These are phyloP conservation scores for Cyrtodaria siliqua DNA, from an alignment of 2,888 invertebrate genomes.

Conservation along the genomic window DNA sequence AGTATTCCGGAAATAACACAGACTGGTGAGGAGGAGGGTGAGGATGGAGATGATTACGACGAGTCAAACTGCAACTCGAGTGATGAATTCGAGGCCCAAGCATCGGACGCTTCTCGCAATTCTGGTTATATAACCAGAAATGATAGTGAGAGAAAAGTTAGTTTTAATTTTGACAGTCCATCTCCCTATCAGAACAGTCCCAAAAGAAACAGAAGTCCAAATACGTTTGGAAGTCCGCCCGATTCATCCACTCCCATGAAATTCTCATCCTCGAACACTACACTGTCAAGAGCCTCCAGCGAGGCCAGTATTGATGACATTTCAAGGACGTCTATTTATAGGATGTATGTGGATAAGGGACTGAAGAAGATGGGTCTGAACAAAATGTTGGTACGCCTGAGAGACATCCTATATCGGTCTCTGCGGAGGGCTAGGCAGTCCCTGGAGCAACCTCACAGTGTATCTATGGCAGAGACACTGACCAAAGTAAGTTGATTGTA, in stretches of 20 bases:
- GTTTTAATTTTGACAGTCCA: constrained; percentile 48
- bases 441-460: constrained; percentile 73
- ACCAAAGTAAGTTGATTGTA: constrained; percentile 9
- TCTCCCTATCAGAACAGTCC: constrained; percentile 45
- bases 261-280: constrained; percentile 49
- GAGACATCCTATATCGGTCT: constrained; percentile 86
- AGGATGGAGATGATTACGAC: constrained; percentile 29
- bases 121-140: background rate
- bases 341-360: constrained; percentile 94
- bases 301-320: constrained; percentile 80
- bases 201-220: constrained; percentile 68
- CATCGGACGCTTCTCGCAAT: background rate
- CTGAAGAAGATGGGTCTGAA: constrained; percentile 93
- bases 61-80: too few species aligned
- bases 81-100: constrained; percentile 2
- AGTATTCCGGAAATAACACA: constrained; percentile 74
- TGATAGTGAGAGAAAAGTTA: constrained; percentile 50
- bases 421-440: constrained; percentile 82
- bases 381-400: constrained; percentile 93
- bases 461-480: constrained; percentile 13
- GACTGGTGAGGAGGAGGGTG: constrained; percentile 50
- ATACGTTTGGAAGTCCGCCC: constrained; percentile 58
- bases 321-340: constrained; percentile 79
- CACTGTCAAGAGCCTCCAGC: constrained; percentile 79
- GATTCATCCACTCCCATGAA: constrained; percentile 74